Percentiles rank a stretch among this genome's conserved stretches.
Evolutionary conservation across 2,797 vertebrate genomes (phyloP).

Genomic region (Mus minutoides): DNA sequence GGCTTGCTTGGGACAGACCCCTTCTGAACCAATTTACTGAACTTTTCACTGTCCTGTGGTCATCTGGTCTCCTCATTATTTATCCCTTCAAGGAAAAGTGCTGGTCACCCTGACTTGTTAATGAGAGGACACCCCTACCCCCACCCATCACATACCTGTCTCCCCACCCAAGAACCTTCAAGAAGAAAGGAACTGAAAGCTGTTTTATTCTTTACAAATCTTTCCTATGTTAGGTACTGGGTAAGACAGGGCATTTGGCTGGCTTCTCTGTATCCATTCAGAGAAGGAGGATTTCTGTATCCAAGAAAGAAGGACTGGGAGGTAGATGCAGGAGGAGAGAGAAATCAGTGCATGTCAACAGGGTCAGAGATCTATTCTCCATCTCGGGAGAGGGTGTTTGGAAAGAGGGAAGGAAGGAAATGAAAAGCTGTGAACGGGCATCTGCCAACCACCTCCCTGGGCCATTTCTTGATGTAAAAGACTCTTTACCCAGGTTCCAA

Average conservation of each 20-base stretch:
- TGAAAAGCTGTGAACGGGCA: conserved; percentile 59
- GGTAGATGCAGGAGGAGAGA: conserved; percentile 22
- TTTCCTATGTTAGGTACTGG: neutral
- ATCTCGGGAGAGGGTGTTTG: conserved; percentile 64
- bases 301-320: conserved; percentile 25
- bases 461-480: conserved; percentile 24
- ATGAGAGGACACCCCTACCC: neutral
- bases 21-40: neutral
- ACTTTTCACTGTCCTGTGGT: neutral
- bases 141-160: neutral
- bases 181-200: neutral
- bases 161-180: neutral
- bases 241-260: neutral
- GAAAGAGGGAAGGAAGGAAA: conserved; percentile 70
- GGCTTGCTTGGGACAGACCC: neutral
- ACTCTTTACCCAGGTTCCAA: conserved; percentile 48
- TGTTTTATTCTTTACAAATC: neutral
- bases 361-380: conserved; percentile 77
- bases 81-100: neutral
- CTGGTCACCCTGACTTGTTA: neutral
- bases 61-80: neutral
- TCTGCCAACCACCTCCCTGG: neutral
- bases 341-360: conserved; percentile 78
- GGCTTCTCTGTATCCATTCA: neutral
- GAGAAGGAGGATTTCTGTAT: no score